Evolutionary conservation across 2,888 invertebrate genomes (phyloP).

Genomic region (Sycophila texana): DNA sequence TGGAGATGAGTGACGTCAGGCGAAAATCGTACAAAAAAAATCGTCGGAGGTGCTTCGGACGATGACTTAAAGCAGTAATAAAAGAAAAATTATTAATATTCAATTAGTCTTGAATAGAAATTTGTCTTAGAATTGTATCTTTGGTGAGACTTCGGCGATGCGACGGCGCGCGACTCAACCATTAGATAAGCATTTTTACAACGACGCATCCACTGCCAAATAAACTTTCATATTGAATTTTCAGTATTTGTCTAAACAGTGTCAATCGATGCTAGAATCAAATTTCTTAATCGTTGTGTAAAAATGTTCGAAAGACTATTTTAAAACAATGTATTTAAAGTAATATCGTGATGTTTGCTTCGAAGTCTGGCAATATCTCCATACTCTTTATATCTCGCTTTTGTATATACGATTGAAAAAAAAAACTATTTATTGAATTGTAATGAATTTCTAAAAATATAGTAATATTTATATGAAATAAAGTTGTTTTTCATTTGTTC

Average conservation of each 20-base stretch:
- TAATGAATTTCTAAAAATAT: conserved; percentile 72
- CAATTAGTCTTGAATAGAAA: no score
- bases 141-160: conserved; percentile 23
- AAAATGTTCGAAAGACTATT: conserved; percentile 30
- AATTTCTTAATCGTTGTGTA: conserved; percentile 23
- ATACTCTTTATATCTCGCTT: conserved; percentile 57
- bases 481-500: conserved; percentile 33
- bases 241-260: conserved; percentile 6
- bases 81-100: background rate
- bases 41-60: no score
- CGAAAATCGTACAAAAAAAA: conserved; percentile 18
- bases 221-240: conserved; percentile 14
- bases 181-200: conserved; percentile 5
- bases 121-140: background rate
- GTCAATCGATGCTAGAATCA: conserved; percentile 8
- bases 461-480: conserved; percentile 73
- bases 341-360: conserved; percentile 42
- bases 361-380: conserved; percentile 42
- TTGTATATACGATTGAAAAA: conserved; percentile 66
- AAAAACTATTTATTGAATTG: conserved; percentile 75
- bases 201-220: conserved; percentile 42
- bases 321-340: conserved; percentile 36
- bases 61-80: conserved; percentile 6
- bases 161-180: conserved; percentile 46
- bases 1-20: conserved; percentile 9